Evolutionary conservation across 2,113 vertebrate genomes (phyloP).

Genomic region (Alexandromys fortis): DNA sequence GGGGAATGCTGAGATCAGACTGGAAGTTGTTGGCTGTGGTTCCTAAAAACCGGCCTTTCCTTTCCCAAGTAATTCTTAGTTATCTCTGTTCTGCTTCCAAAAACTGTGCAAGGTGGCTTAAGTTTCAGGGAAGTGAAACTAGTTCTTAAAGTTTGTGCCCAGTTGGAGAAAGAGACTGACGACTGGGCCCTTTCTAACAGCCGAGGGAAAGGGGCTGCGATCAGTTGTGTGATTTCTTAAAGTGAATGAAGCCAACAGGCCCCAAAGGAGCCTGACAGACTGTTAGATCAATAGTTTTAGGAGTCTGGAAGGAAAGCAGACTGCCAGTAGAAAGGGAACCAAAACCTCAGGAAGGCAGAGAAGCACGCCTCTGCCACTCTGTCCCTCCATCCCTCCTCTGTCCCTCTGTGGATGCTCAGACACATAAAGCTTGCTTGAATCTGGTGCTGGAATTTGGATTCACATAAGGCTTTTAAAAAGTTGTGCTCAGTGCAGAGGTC

Average conservation of each 20-base stretch:
- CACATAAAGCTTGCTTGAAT: constrained; percentile 28
- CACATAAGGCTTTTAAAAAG: constrained; percentile 59
- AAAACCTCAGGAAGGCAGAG: constrained; percentile 21
- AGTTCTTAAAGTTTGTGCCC: neutral
- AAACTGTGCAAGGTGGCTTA: constrained; percentile 36
- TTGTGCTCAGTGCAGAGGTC: constrained; percentile 11
- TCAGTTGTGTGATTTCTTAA: constrained; percentile 24
- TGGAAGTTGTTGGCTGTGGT: neutral
- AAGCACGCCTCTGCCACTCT: constrained; percentile 15
- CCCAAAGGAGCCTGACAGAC: constrained; percentile 29
- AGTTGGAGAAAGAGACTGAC: constrained; percentile 6
- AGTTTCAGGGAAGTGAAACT: constrained; percentile 24
- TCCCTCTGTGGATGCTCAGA: neutral
- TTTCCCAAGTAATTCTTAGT: constrained; percentile 49
- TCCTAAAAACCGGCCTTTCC: neutral
- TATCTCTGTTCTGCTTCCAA: constrained; percentile 33
- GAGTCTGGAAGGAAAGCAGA: constrained; percentile 44
- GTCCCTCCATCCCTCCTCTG: constrained; percentile 40
- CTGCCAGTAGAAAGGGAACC: constrained; percentile 16
- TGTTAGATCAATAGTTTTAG: constrained; percentile 24
- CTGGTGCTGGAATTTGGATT: constrained; percentile 61
- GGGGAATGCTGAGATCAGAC: neutral
- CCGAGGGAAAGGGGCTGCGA: neutral
- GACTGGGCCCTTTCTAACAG: constrained; percentile 12
- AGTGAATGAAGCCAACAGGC: constrained; percentile 37